phyloP scores from a whole-genome alignment of 2,888 invertebrate species.

The Himalopsyche japonica region DNA sequence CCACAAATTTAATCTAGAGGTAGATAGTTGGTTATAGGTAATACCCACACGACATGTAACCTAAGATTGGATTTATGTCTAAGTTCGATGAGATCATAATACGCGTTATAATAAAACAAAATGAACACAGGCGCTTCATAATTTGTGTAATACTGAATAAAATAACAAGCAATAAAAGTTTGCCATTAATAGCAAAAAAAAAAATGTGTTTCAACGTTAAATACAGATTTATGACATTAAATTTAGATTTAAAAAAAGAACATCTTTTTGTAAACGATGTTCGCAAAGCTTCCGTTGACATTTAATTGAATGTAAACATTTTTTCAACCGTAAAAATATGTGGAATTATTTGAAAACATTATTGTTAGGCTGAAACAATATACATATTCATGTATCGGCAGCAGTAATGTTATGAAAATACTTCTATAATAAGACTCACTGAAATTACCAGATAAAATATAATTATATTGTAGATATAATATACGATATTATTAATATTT shows the following conservation, averaged over 20 bases:
- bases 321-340: neutral
- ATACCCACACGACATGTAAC: neutral
- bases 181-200: neutral
- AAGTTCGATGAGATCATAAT: neutral
- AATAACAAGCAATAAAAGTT: neutral
- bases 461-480: too few relatives aligned
- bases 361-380: too few relatives aligned
- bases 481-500: too few relatives aligned
- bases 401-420: too few relatives aligned
- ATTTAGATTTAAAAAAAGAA: neutral
- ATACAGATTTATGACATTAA: neutral
- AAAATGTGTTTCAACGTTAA: neutral
- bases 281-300: neutral
- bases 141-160: neutral
- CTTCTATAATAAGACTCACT: too few relatives aligned
- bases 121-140: neutral
- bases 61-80: neutral
- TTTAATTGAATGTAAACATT: neutral
- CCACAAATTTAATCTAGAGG: neutral
- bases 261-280: neutral
- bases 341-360: too few relatives aligned
- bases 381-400: too few relatives aligned
- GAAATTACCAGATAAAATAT: too few relatives aligned
- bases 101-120: neutral
- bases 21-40: neutral